These are phyloP conservation scores for Muntiacus reevesi DNA, from an alignment of 2,113 vertebrate species.

Conservation along the genomic window DNA sequence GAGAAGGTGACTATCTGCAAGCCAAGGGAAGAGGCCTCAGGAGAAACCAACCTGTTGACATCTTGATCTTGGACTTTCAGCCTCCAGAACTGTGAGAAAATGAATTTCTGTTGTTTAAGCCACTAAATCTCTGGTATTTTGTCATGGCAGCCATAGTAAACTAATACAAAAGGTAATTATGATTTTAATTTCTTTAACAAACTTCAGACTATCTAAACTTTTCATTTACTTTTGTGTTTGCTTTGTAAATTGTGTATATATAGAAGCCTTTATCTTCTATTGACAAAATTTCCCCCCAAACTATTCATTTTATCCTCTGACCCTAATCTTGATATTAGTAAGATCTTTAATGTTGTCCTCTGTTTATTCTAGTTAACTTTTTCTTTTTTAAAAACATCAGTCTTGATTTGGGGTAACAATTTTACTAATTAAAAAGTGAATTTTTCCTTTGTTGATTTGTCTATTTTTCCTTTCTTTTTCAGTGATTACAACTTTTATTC, in stretches of 20 bases:
- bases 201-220: neutral
- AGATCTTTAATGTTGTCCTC: neutral
- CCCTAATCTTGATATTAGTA: neutral
- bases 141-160: neutral
- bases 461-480: neutral
- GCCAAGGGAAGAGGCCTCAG: neutral
- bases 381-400: neutral
- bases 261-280: neutral
- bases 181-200: neutral
- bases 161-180: neutral
- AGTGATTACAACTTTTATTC: neutral
- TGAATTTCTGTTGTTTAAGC: neutral
- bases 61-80: neutral
- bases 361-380: neutral
- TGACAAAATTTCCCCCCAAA: neutral
- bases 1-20: neutral
- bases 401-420: neutral
- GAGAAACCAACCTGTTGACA: neutral
- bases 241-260: neutral
- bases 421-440: neutral
- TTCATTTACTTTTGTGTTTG: neutral
- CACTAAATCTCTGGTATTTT: neutral
- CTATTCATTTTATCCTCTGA: neutral
- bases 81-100: neutral
- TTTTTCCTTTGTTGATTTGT: neutral